Conservation (phyloP, 2,113 vertebrate genomes). For the Myrmophylax atrothorax region DNA sequence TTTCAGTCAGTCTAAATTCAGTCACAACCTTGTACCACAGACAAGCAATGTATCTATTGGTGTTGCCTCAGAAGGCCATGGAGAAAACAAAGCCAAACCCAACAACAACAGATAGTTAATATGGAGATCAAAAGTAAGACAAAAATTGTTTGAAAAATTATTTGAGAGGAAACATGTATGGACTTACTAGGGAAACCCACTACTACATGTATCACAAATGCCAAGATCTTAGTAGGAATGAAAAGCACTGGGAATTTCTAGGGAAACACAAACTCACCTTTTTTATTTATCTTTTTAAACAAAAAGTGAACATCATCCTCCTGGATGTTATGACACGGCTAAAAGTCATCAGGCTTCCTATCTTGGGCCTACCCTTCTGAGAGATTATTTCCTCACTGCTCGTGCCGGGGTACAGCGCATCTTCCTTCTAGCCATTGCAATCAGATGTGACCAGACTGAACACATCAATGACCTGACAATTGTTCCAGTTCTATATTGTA, state of each 20-base stretch:
- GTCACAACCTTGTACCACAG: background rate
- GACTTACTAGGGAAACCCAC: background rate
- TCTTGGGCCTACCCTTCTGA: background rate
- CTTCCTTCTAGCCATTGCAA: background rate
- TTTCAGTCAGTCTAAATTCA: background rate
- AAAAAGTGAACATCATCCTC: background rate
- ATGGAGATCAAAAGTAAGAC: background rate
- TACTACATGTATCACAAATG: background rate
- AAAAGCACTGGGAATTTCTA: background rate
- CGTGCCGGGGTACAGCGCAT: background rate
- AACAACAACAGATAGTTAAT: background rate
- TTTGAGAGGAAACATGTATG: background rate
- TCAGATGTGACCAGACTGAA: background rate
- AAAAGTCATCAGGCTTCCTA: background rate
- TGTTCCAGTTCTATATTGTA: background rate
- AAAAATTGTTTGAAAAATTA: background rate
- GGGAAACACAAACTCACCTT: background rate
- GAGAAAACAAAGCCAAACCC: background rate
- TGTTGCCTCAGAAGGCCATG: background rate
- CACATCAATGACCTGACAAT: background rate
- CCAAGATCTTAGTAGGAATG: background rate
- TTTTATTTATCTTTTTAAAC: background rate
- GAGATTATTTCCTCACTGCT: background rate
- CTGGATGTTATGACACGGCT: background rate
- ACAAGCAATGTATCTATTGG: background rate